phyloP scores from a whole-genome alignment of 2,113 vertebrate species.

The Ictalurus furcatus region DNA sequence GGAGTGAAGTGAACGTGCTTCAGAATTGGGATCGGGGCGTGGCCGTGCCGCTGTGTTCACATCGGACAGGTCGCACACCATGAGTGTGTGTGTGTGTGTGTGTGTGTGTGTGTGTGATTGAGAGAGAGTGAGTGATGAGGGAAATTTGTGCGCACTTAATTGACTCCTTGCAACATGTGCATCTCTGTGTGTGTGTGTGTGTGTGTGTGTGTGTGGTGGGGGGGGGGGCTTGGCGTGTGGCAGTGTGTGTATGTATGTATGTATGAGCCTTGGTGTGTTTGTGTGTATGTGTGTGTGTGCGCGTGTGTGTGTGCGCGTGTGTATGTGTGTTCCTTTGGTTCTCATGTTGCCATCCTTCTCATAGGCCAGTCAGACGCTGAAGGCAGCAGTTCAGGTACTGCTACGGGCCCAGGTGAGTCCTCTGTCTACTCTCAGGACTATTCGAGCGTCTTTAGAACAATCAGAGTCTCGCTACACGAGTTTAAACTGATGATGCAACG shows the following conservation, averaged over 20 bases:
- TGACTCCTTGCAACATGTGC: background rate
- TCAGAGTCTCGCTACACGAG: background rate
- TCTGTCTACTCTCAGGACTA: conserved; percentile 48
- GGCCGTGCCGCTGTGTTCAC: background rate
- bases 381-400: conserved; percentile 73
- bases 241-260: background rate
- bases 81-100: background rate
- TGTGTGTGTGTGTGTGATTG: background rate
- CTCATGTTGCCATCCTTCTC: conserved; percentile 71
- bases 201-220: background rate
- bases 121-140: background rate
- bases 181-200: no score
- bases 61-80: background rate
- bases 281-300: background rate
- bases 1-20: conserved; percentile 17
- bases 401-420: conserved; percentile 78
- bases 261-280: background rate
- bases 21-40: conserved; percentile 6
- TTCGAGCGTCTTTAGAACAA: background rate
- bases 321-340: conserved; percentile 54
- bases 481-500: background rate
- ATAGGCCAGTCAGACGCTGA: conserved; percentile 81
- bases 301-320: background rate
- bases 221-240: background rate
- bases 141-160: background rate